phyloP scores from a whole-genome alignment of 2,113 vertebrate genomes.

The Sinosuthora webbiana region DNA sequence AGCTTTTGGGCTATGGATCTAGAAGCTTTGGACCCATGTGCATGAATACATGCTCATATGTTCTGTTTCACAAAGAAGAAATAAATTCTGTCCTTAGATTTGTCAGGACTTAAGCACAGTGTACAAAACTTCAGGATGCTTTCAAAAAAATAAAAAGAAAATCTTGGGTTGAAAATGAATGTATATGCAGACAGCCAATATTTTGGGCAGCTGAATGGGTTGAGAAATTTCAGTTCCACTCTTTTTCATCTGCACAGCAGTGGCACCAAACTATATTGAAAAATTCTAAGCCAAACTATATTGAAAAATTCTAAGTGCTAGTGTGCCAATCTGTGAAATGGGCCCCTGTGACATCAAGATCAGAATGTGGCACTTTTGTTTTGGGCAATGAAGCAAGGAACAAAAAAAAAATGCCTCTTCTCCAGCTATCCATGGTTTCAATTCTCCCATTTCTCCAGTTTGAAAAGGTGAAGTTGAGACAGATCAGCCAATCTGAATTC shows the following conservation, averaged over 20 bases:
- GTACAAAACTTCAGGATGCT: neutral
- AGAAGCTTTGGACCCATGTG: neutral
- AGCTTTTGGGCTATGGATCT: neutral
- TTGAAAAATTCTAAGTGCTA: neutral
- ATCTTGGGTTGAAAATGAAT: neutral
- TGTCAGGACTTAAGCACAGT: neutral
- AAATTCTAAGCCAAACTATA: neutral
- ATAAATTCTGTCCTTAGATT: neutral
- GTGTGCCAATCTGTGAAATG: neutral
- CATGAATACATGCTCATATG: neutral
- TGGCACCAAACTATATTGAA: neutral
- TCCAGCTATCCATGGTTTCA: neutral
- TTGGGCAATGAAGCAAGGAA: neutral
- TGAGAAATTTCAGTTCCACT: neutral
- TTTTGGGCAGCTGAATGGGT: neutral
- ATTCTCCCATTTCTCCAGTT: neutral
- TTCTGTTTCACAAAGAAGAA: neutral
- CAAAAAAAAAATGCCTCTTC: neutral
- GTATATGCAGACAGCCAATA: neutral
- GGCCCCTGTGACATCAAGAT: neutral
- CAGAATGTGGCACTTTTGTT: accelerated
- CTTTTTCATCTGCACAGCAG: neutral
- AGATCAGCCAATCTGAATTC: neutral
- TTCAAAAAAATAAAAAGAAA: neutral
- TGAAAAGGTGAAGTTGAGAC: neutral